Evolutionary conservation across 2,797 vertebrate species (phyloP), one percentile per base, ranked within the genome.

Genomic region (Cynodonichthys magdalenae): DNA sequence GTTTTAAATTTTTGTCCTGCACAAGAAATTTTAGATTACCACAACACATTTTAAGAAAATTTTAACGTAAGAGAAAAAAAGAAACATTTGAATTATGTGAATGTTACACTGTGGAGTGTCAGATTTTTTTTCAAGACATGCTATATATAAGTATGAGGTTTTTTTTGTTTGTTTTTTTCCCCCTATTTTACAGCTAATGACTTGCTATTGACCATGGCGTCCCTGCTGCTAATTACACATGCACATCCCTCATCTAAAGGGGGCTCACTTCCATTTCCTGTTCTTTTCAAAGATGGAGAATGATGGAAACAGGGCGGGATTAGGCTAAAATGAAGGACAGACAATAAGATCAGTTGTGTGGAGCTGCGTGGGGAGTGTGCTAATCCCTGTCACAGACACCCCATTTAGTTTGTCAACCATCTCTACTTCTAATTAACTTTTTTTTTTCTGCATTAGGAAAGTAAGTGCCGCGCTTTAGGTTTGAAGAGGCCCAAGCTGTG

Each of bases 221-320:
- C 24, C 2, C 41, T 48, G 48, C 71, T 65, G 69, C 77, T 69
- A 86, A 91, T 90, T 81, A 89, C 70, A 78, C 42, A 62, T 58
- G 67, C 55, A 71, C 66, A 78, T 78, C 68, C 45, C 62, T 83
- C 66, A 67, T 69, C 56, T 59, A 15, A 57, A 46, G 48, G 50
- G 42, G 49, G 69, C 69, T 71, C 24, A 3, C 27, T 53, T 66
- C 59, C 50, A 50, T 80, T 80, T 83, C 75, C 82, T 82, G 69
- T 50, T 66, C 70, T 69, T 82, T 83, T 77, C 55, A 79, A 61
- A 64, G 59, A 48, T 1, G 0, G 52, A 20, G 49, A 67, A 17
- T 24, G 66, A 70, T 70, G 56, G 47, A 81, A 80, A 68, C 28
- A 0, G 55, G 65, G 68, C 51, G 42, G 64, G 82, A 87, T 87